These are phyloP conservation scores for Anthopleura sola DNA, from an alignment of 64 coral and sea anemone species.

Conservation along the genomic window DNA sequence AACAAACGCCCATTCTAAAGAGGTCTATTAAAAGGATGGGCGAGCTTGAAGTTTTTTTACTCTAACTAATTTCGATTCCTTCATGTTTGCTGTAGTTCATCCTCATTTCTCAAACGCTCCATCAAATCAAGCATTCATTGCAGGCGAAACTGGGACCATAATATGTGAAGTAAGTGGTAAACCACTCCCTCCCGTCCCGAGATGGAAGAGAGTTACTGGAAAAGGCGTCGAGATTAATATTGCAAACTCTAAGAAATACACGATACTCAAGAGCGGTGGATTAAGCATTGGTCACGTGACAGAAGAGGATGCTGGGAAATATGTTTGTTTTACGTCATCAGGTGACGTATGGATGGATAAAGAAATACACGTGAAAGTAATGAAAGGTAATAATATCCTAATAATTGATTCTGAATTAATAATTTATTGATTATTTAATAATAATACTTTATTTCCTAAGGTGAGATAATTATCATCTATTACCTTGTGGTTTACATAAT, in stretches of 20 bases:
- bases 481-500: too few species aligned
- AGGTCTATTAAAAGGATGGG: too few species aligned
- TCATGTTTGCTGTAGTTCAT: neutral
- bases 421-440: too few species aligned
- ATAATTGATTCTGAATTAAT: neutral
- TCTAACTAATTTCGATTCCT: too few species aligned
- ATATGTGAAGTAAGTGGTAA: conserved; percentile 12
- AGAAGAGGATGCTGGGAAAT: conserved; percentile 9
- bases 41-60: too few species aligned
- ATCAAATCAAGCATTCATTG: neutral
- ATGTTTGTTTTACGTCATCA: conserved; percentile 12
- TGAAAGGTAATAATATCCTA: conserved; percentile 1
- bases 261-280: neutral
- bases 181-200: neutral
- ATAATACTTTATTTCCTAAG: too few species aligned
- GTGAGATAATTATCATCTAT: too few species aligned
- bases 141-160: neutral
- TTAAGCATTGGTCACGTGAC: neutral
- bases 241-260: neutral
- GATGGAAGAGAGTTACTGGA: conserved; percentile 24
- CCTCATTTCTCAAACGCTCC: conserved; percentile 16
- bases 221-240: neutral
- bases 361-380: neutral
- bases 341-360: neutral
- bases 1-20: too few species aligned